Evolutionary conservation across 2,113 vertebrate genomes (phyloP).

Genomic region (Pseudorasbora parva): DNA sequence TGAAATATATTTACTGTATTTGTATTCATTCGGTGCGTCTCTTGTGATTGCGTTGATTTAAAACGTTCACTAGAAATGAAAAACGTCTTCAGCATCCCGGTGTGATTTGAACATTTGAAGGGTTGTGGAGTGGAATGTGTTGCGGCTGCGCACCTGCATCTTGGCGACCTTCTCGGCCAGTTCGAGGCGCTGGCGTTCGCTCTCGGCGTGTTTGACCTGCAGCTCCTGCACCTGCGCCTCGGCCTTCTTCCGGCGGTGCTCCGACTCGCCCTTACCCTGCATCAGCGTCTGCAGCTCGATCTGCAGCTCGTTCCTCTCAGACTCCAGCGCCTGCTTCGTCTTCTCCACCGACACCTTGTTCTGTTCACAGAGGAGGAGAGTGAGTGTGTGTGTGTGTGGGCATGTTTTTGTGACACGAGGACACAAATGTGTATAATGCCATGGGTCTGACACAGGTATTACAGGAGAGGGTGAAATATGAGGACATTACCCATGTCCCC

Average conservation of each 20-base stretch:
- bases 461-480: too few species aligned
- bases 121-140: too few species aligned
- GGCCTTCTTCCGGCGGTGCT: slow-evolving; percentile 93
- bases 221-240: slow-evolving; percentile 90
- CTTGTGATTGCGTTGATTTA: too few species aligned
- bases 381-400: background rate
- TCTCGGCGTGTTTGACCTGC: slow-evolving; percentile 88
- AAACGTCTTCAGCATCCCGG: too few species aligned
- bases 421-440: too few species aligned
- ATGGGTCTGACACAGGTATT: too few species aligned
- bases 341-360: slow-evolving; percentile 96
- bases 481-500: too few species aligned
- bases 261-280: slow-evolving; percentile 90
- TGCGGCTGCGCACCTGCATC: slow-evolving; percentile 80
- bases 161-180: slow-evolving; percentile 84
- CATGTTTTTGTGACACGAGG: too few species aligned
- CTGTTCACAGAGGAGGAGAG: slow-evolving; percentile 65
- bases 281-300: slow-evolving; percentile 90
- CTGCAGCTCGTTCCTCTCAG: slow-evolving; percentile 88
- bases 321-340: slow-evolving; percentile 92
- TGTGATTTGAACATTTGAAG: too few species aligned
- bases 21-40: too few species aligned
- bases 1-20: too few species aligned
- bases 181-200: slow-evolving; percentile 84
- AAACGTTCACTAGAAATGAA: too few species aligned